Conservation (phyloP, 2,888 invertebrate genomes). For the Tridacna gigas region DNA sequence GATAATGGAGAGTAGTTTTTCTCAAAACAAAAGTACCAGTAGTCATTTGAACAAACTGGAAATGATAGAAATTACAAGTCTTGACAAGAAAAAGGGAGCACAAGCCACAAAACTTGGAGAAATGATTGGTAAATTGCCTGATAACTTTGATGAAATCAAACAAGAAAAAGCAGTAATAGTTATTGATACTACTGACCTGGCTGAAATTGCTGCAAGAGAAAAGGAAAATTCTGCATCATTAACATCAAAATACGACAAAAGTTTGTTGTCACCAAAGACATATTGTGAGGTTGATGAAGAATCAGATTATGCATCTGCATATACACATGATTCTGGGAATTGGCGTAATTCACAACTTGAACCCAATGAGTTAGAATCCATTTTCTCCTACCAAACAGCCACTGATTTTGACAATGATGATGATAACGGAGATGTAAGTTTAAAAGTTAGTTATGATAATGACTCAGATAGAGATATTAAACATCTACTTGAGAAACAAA, state of each 20-base stretch:
- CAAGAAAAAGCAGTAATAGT: no score
- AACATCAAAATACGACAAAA: neutral
- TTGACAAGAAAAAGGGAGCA: no score
- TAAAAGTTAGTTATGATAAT: conserved; percentile 18
- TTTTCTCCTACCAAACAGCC: neutral
- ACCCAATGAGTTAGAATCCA: conserved; percentile 4
- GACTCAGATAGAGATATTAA: neutral
- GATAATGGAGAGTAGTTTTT: no score
- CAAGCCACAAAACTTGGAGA: no score
- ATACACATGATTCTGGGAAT: conserved; percentile 3
- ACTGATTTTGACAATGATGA: neutral
- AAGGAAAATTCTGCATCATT: neutral
- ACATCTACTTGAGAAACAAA: neutral
- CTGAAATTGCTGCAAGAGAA: neutral
- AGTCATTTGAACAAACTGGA: no score
- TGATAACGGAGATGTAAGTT: neutral
- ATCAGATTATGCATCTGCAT: conserved; percentile 20
- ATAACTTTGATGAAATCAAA: no score
- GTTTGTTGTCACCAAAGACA: neutral
- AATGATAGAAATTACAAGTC: no score
- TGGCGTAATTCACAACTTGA: neutral
- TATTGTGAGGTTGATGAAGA: neutral
- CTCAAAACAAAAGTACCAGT: no score
- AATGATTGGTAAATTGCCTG: no score
- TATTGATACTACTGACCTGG: neutral